phyloP scores from a whole-genome alignment of 2,888 invertebrate species.

The Taenaris catops region DNA sequence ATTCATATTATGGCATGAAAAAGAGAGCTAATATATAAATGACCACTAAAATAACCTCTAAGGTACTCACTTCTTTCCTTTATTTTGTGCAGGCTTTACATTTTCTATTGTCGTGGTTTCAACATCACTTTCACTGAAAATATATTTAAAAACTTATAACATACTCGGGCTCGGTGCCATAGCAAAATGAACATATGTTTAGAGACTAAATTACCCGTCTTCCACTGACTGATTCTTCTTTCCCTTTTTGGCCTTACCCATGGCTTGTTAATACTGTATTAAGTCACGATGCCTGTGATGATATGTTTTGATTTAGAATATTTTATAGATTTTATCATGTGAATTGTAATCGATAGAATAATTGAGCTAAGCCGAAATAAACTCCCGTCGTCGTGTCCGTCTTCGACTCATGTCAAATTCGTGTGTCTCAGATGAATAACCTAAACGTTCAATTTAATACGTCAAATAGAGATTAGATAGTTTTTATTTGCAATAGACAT shows the following conservation, averaged over 20 bases:
- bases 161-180: slow-evolving; percentile 26
- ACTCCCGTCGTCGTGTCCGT: slow-evolving; percentile 58
- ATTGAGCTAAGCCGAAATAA: slow-evolving; percentile 40
- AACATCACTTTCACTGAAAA: slow-evolving; percentile 82
- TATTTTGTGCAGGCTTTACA: slow-evolving; percentile 53
- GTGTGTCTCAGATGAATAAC: no score
- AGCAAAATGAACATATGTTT: slow-evolving; percentile 47
- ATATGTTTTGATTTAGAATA: slow-evolving; percentile 52
- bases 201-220: slow-evolving; percentile 82
- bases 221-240: slow-evolving; percentile 88
- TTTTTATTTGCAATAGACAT: no score
- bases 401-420: slow-evolving; percentile 25
- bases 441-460: no score
- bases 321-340: slow-evolving; percentile 72
- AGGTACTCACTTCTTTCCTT: slow-evolving; percentile 66
- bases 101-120: slow-evolving; percentile 63
- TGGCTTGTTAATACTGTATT: slow-evolving; percentile 54
- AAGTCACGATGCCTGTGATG: slow-evolving; percentile 64
- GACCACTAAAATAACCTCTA: slow-evolving; percentile 70
- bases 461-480: no score
- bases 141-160: slow-evolving; percentile 24
- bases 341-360: slow-evolving; percentile 61
- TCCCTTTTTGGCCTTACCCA: slow-evolving; percentile 92
- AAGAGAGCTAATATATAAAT: no score
- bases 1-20: no score